Base-by-base conservation (phyloP, 2,888 invertebrate species). In the Melinaea marsaeus region DNA sequence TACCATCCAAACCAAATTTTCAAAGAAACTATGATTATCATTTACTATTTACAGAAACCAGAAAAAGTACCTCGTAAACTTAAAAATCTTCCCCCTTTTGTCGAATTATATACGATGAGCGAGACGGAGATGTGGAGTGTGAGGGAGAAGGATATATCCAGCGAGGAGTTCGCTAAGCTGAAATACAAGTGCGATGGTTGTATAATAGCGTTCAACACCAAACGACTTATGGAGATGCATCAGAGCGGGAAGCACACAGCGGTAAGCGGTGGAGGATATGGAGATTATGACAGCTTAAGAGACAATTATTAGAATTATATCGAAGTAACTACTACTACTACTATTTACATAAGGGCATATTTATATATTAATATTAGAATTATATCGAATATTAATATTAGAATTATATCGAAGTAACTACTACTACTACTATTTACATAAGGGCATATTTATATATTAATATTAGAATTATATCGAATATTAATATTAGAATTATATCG, bases 81-180 rank as follows among this genome's bases (percentile, higher is more conserved):
- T 2, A 84, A 83, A 65, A 88, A 85, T 48, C 72, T 90, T 0
- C 86, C 89, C 4, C 72, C 81, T 0, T 48, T 86, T 2, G 85
- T 88, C 0, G 79, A 84, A 22, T 54, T 86, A 2, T 76, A 79
- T 69, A 81, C 78, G 0, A 84, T 89, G 85, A 71, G 62, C 0
- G 85, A 86, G 13, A 72, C 80, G 2, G 85, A 88, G 33, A 88
- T 90, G 90, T 83, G 81, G 82, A 13, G 4, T 0, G 69, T 83
- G 0, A 69, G 87, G 2, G 63, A 64, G 0, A 69, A 71, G 3
- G 89, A 90, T 11, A 74, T 79, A 0, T 58, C 57, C 0, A 80
- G 77, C 58, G 75, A 75, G 7, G 80, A 79, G 61, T 89, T 90
- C 56, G 64, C 65, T 9, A 75, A 74, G 0, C 58, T 86, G 0